Base-by-base conservation (phyloP, 2,888 invertebrate species). In the Pammene aurita region DNA sequence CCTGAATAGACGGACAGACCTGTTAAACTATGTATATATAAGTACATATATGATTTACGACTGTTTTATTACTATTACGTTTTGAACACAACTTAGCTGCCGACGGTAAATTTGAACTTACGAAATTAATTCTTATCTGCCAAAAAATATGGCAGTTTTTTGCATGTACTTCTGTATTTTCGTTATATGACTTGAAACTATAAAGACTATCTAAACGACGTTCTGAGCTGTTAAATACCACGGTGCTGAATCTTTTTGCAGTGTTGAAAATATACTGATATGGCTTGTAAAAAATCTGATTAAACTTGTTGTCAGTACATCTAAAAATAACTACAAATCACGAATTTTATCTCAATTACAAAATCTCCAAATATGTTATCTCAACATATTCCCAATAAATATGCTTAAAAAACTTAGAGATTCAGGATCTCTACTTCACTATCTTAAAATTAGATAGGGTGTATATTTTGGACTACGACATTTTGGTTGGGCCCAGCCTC, bases 11-110 rank as follows among this genome's bases (percentile, higher is more conserved):
- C 50, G 18, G 60, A 61, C 60, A 18, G 26, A 16, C 16, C 5
- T 38, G 61, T 50, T 48, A 11, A 48, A 48, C 48, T 61, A 61
- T 38, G 34, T 48, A 14, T 46, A 46, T 60, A 10, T 10, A 35
- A 2, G 26, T 58, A 4, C 10, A 18, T 10, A 34, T 5, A 38
- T 26, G 26, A 62, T 62, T 62, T 62, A 62, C 11, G 41, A 18
- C 41, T 41, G 5, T 62, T 62, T 62, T 62, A 52, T 52, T 41
- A 38, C 62, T 41, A 18, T 62, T 52, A 62, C 50, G n/a, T 52
- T 52, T 41, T 62, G 61, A 18, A 13, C 48, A 18, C 26, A 14
- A 48, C 14, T 11, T 46, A 14, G 44, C 44, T n/a, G 9, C 7
- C 13, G 14, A 6, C 4, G 2, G 46, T 5, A n/a, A n/a, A 13